phyloP scores from a whole-genome alignment of 64 coral and sea anemone species.

The Actinia equina region DNA sequence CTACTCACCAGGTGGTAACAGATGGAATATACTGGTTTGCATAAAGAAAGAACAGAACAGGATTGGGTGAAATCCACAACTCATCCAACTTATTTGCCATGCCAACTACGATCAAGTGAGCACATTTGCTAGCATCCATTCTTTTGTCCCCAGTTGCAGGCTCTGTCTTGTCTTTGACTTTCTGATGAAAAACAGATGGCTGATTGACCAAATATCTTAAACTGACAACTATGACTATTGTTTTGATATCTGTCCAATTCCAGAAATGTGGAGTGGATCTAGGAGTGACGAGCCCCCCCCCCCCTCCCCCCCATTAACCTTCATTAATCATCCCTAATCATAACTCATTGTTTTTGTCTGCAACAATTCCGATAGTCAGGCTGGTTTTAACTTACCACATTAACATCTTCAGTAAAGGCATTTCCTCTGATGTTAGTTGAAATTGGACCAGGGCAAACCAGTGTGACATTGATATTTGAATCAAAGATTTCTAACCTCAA shows the following conservation, averaged over 20 bases:
- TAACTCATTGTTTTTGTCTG: too few species aligned
- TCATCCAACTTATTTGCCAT: slow-evolving; percentile 67
- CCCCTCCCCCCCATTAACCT: too few species aligned
- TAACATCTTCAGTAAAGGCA: slow-evolving; percentile 79
- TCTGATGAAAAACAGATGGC: neutral
- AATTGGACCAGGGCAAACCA: slow-evolving; percentile 75
- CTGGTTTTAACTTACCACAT: slow-evolving; percentile 45
- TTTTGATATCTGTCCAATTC: neutral
- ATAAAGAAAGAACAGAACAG: slow-evolving; percentile 56
- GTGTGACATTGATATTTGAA: slow-evolving; percentile 54
- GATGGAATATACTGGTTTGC: slow-evolving; percentile 64
- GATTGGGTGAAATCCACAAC: slow-evolving; percentile 78
- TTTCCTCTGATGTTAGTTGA: slow-evolving; percentile 62
- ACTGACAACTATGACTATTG: neutral
- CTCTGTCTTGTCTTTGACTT: slow-evolving; percentile 41
- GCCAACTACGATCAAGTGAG: slow-evolving; percentile 50
- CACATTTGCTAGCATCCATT: slow-evolving; percentile 67
- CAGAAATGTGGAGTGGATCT: too few species aligned
- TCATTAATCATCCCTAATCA: too few species aligned
- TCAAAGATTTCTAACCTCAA: slow-evolving; percentile 53
- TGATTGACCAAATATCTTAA: too few species aligned
- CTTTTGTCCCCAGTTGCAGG: slow-evolving; percentile 22
- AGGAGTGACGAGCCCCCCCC: too few species aligned
- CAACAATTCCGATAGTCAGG: neutral
- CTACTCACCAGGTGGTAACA: slow-evolving; percentile 55